Conservation (phyloP, 92 coral and sea anemone genomes). For the Actinernus sp. region DNA sequence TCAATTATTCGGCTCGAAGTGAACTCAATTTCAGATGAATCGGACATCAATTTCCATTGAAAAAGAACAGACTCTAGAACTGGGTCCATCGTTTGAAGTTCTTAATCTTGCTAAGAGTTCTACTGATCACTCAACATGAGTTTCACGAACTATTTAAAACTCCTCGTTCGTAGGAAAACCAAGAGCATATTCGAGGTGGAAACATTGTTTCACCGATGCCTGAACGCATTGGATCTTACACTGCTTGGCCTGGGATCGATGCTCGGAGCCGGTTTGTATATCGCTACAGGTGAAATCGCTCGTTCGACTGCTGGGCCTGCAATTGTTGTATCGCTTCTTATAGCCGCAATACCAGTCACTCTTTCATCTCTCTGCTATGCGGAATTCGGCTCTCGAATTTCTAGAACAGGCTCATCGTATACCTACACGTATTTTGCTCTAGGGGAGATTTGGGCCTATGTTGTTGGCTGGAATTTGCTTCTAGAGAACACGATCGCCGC, state of each 20-base stretch:
- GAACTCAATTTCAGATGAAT: too few species aligned
- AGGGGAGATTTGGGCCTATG: slow-evolving; percentile 91
- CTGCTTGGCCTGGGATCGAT: slow-evolving; percentile 87
- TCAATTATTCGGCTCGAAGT: too few species aligned
- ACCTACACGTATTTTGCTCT: slow-evolving; percentile 74
- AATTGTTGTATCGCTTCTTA: slow-evolving; percentile 72
- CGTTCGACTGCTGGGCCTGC: slow-evolving; percentile 92
- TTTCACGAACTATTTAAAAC: slow-evolving; percentile 57
- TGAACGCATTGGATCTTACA: slow-evolving; percentile 66
- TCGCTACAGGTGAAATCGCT: slow-evolving; percentile 88
- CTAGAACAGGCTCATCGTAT: slow-evolving; percentile 85
- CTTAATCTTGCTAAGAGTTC: too few species aligned
- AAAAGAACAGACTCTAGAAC: too few species aligned
- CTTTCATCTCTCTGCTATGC: slow-evolving; percentile 85
- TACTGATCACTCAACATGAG: too few species aligned
- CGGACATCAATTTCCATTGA: too few species aligned
- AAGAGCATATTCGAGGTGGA: slow-evolving; percentile 66
- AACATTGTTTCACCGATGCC: slow-evolving; percentile 80
- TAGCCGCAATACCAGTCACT: slow-evolving; percentile 84
- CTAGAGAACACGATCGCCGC: slow-evolving; percentile 78
- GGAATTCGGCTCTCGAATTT: slow-evolving; percentile 79
- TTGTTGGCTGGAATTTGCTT: slow-evolving; percentile 84
- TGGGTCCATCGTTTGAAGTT: too few species aligned
- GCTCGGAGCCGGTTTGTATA: slow-evolving; percentile 88
- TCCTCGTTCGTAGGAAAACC: slow-evolving; percentile 62